Percentiles rank a stretch among this genome's conserved stretches.
These are phyloP conservation scores for Pachyramphus minor DNA, from an alignment of 2,113 vertebrate species.

Conservation along the genomic window DNA sequence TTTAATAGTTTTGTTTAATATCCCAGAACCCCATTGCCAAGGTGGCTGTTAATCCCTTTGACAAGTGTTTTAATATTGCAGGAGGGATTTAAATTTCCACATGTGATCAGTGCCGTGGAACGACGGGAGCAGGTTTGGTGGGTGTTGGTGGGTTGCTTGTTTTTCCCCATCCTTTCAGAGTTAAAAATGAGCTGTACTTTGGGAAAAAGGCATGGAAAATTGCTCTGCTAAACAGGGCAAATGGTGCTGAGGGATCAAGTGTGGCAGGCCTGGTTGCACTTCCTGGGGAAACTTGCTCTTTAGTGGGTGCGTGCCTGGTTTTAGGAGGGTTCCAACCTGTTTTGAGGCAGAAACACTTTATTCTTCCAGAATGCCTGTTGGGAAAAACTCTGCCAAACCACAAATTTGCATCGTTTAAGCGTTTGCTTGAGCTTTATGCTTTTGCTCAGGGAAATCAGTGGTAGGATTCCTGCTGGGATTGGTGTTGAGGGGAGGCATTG, in stretches of 20 bases:
- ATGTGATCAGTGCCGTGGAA: neutral
- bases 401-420: neutral
- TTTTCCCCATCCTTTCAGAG: neutral
- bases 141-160: neutral
- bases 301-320: neutral
- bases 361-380: neutral
- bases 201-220: neutral
- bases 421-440: neutral
- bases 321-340: neutral
- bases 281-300: slow-evolving; percentile 23
- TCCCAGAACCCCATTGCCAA: neutral
- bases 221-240: neutral
- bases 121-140: slow-evolving; percentile 5
- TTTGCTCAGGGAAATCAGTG: neutral
- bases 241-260: neutral
- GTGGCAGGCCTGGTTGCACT: neutral
- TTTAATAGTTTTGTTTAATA: neutral
- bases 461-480: neutral
- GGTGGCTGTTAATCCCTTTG: neutral
- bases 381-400: neutral
- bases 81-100: slow-evolving; percentile 9
- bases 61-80: neutral
- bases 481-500: neutral
- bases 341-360: neutral
- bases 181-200: neutral